Conservation (phyloP, 2,888 invertebrate genomes). For the Melolontha melolontha region DNA sequence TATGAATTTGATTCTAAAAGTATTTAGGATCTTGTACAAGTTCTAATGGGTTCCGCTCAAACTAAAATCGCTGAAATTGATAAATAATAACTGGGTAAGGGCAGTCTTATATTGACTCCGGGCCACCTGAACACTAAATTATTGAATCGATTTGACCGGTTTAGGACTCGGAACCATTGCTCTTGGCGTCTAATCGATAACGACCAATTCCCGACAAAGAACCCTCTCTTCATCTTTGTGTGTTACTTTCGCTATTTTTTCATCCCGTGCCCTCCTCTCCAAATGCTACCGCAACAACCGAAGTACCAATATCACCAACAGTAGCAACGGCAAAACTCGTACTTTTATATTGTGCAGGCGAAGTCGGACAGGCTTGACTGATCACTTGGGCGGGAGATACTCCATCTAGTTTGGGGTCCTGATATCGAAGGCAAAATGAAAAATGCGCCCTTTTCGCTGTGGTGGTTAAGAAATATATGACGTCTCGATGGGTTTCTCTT, state of each 20-base stretch:
- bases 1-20: no score
- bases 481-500: conserved; percentile 33
- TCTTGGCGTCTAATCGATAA: conserved; percentile 40
- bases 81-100: conserved; percentile 12
- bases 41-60: background rate
- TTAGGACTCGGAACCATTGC: conserved; percentile 26
- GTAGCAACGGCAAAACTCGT: background rate
- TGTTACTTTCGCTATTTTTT: conserved; percentile 14
- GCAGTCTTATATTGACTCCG: conserved; percentile 9
- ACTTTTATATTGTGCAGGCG: background rate
- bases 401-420: conserved; percentile 2
- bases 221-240: conserved; percentile 14
- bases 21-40: background rate
- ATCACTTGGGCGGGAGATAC: conserved; percentile 10
- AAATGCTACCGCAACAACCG: background rate
- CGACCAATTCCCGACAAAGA: conserved; percentile 26
- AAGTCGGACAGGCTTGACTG: conserved; percentile 20
- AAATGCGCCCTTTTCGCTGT: conserved; percentile 20
- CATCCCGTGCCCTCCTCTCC: background rate
- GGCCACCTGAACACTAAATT: conserved; percentile 34
- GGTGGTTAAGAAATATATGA: conserved; percentile 33
- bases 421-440: conserved; percentile 22
- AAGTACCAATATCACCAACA: background rate
- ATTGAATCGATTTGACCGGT: conserved; percentile 29
- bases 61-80: conserved; percentile 9